These are phyloP conservation scores for Promerops cafer DNA, from an alignment of 2,113 vertebrate genomes.

Conservation along the genomic window DNA sequence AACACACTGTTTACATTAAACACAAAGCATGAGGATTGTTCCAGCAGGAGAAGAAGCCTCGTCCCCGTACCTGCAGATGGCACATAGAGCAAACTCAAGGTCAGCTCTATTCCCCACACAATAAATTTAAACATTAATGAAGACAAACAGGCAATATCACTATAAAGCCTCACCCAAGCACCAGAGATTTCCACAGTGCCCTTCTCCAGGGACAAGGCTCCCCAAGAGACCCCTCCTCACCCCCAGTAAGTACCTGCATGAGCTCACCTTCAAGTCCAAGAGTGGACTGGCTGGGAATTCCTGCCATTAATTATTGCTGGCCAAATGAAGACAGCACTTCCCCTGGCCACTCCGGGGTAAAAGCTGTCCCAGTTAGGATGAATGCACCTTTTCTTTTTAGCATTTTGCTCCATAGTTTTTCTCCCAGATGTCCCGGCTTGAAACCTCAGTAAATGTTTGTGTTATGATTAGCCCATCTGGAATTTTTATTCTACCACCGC, in stretches of 20 bases:
- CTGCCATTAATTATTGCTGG: neutral
- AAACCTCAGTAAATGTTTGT: neutral
- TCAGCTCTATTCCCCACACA: neutral
- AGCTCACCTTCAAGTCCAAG: neutral
- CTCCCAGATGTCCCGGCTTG: neutral
- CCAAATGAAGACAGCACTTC: neutral
- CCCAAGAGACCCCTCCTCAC: neutral
- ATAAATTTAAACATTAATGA: neutral
- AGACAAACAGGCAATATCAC: neutral
- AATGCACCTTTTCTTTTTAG: neutral
- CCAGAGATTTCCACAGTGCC: neutral
- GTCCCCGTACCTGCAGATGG: neutral
- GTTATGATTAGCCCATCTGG: neutral
- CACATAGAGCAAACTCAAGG: neutral
- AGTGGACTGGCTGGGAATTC: neutral
- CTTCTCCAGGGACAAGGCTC: neutral
- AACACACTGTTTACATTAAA: slow-evolving; percentile 10
- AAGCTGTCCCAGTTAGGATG: neutral
- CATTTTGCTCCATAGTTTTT: neutral
- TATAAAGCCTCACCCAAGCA: neutral
- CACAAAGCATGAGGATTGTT: neutral
- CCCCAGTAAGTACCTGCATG: neutral
- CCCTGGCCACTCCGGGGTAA: neutral
- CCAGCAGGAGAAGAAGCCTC: neutral
- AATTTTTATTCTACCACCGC: neutral